phyloP scores from a whole-genome alignment of 23 tunicate species.

The Ciona savignyi region DNA sequence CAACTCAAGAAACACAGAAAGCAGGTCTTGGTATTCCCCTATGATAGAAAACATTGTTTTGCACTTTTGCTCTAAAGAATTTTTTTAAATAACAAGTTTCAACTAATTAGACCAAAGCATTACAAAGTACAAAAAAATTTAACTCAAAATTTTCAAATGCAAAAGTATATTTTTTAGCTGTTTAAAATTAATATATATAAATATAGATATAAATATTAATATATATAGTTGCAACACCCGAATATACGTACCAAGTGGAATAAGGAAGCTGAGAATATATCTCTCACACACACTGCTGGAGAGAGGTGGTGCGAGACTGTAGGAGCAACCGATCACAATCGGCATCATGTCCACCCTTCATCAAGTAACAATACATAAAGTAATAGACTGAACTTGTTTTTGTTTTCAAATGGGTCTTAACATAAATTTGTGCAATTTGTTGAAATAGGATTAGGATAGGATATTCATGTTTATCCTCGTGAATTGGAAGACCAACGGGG shows the following conservation, averaged over 20 bases:
- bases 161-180: neutral
- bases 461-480: too few relatives aligned
- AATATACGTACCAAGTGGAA: constrained; percentile 43
- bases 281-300: constrained; percentile 30
- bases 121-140: too few relatives aligned
- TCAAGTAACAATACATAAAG: neutral
- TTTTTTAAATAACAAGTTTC: too few relatives aligned
- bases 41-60: neutral
- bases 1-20: constrained; percentile 49
- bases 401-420: too few relatives aligned
- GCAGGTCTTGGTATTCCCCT: constrained; percentile 78
- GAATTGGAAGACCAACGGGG: too few relatives aligned
- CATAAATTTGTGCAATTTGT: too few relatives aligned
- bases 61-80: too few relatives aligned
- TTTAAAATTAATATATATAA: too few relatives aligned
- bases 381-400: neutral
- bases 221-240: too few relatives aligned
- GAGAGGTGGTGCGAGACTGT: constrained; percentile 62
- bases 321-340: constrained; percentile 54
- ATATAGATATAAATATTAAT: too few relatives aligned
- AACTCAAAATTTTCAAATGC: neutral
- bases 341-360: constrained; percentile 60
- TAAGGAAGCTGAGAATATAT: constrained; percentile 43
- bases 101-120: too few relatives aligned
- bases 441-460: too few relatives aligned